Percentiles rank a stretch among this genome's conserved stretches.
Evolutionary conservation across 2,113 vertebrate species (phyloP).

Genomic region (Gasterosteus nipponicus): DNA sequence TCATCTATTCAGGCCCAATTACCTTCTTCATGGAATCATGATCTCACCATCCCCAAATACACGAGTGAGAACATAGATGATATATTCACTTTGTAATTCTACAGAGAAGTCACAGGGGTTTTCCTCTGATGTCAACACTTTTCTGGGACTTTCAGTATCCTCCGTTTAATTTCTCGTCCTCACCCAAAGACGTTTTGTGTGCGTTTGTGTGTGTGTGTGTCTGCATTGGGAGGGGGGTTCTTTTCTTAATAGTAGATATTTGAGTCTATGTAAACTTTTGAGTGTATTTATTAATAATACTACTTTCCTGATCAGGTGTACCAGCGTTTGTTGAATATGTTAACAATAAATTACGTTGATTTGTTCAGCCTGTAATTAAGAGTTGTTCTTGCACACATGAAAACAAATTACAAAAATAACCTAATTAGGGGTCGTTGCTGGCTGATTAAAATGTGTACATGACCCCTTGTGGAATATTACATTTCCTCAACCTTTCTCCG

Average conservation of each 20-base stretch:
- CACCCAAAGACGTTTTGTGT: not conserved
- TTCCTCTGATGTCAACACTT: slow-evolving; percentile 3
- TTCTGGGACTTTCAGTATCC: not conserved
- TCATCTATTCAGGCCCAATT: slow-evolving; percentile 38
- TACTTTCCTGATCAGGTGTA: not conserved
- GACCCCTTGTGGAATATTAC: slow-evolving; percentile 53
- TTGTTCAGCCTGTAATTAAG: slow-evolving; percentile 22
- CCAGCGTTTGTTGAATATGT: slow-evolving; percentile 6
- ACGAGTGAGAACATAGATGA: slow-evolving; percentile 12
- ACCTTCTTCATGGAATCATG: slow-evolving; percentile 25
- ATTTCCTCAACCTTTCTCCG: slow-evolving; percentile 41
- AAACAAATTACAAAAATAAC: slow-evolving; percentile 23
- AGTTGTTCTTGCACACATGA: slow-evolving; percentile 31
- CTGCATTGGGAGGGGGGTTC: not conserved
- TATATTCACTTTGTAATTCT: slow-evolving; percentile 8
- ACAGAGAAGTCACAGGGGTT: not conserved
- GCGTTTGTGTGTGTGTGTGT: not conserved
- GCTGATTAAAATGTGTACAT: slow-evolving; percentile 66
- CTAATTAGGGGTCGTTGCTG: slow-evolving; percentile 45
- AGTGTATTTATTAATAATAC: slow-evolving; percentile 10
- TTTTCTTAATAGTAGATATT: not conserved
- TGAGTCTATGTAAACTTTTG: not conserved
- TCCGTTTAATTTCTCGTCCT: too few species aligned
- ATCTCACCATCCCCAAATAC: slow-evolving; percentile 30
- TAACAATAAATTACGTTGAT: slow-evolving; percentile 22